Percentiles rank a stretch among this genome's conserved stretches.
Conservation (phyloP, 92 coral and sea anemone genomes). For the Porites rus region DNA sequence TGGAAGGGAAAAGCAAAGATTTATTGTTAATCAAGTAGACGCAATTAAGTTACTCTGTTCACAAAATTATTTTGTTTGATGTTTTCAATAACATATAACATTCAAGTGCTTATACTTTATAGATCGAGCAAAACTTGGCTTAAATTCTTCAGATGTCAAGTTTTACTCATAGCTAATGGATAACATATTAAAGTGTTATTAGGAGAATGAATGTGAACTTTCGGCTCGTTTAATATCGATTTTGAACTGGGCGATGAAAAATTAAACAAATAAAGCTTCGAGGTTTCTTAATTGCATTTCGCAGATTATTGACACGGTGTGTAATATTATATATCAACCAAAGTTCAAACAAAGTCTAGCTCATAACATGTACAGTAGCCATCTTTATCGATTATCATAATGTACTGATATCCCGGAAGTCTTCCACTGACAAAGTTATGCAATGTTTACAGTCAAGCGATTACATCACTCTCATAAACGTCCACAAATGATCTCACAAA, state of each 20-base stretch:
- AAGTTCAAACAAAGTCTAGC: conserved; percentile 6
- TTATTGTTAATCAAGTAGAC: conserved; percentile 11
- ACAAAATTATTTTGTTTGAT: neutral
- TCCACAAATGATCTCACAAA: too few species aligned
- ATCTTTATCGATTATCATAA: too few species aligned
- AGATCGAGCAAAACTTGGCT: too few species aligned
- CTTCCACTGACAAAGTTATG: too few species aligned
- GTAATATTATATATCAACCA: neutral
- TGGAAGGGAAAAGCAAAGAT: neutral
- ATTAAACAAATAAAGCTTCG: conserved; percentile 5
- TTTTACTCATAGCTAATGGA: neutral
- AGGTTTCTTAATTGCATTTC: neutral
- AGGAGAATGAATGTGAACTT: neutral
- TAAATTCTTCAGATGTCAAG: neutral
- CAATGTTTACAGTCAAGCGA: too few species aligned
- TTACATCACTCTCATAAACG: too few species aligned
- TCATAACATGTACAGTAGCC: neutral
- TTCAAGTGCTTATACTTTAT: too few species aligned
- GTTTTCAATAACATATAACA: neutral
- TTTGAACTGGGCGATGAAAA: neutral
- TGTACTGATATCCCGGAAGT: neutral
- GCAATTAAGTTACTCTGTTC: conserved; percentile 16
- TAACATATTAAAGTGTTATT: neutral
- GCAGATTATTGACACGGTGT: neutral
- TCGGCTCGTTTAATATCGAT: neutral